phyloP scores from a whole-genome alignment of 30 jellyfish, hydroid and myxozoan species.

The Turritopsis rubra region DNA sequence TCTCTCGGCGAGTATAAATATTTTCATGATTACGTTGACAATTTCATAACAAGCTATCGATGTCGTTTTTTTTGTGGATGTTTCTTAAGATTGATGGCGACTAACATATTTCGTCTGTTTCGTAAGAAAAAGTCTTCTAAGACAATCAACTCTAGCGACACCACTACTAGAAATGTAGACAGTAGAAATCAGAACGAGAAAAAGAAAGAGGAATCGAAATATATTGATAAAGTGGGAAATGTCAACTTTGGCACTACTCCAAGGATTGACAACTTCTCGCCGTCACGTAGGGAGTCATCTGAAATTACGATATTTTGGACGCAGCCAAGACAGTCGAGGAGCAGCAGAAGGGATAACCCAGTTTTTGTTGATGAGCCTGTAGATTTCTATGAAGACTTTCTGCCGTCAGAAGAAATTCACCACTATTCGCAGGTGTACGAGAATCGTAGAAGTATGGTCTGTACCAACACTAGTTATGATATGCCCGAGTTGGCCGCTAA shows the following conservation, averaged over 20 bases:
- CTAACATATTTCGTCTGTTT: not conserved
- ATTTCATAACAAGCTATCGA: not conserved
- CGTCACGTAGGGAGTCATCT: not conserved
- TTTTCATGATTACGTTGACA: not conserved
- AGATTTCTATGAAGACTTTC: constrained; percentile 20
- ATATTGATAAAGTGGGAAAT: not conserved
- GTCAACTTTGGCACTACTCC: not conserved
- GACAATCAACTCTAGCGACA: not conserved
- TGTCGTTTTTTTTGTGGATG: no score
- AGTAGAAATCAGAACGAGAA: not conserved
- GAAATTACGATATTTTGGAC: constrained; percentile 18
- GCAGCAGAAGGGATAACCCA: not conserved
- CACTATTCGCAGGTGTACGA: not conserved
- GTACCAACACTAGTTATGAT: not conserved
- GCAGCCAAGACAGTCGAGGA: constrained; percentile 4
- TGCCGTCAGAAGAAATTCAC: constrained; percentile 17
- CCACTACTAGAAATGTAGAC: not conserved
- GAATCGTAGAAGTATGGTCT: not conserved
- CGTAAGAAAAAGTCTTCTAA: not conserved
- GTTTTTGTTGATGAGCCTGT: constrained; percentile 13
- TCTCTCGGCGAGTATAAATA: not conserved
- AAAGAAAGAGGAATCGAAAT: not conserved
- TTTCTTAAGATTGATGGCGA: not conserved
- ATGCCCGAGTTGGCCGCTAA: not conserved
- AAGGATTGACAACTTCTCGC: not conserved